Evolutionary conservation across 2,888 invertebrate species (phyloP).

Genomic region (Coenonympha arcania): DNA sequence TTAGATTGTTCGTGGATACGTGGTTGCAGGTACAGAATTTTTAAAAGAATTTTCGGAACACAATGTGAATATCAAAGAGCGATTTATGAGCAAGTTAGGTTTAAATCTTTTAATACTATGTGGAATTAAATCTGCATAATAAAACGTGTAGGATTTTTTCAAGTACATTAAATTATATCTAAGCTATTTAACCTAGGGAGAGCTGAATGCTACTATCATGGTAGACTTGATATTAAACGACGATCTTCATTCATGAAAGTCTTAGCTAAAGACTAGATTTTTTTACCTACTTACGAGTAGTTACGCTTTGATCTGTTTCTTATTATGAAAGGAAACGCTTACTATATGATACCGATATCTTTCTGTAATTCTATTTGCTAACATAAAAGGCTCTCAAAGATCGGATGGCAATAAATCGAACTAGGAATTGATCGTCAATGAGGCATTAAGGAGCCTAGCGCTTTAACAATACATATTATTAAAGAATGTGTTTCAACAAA

Average conservation of each 20-base stretch:
- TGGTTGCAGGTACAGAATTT: neutral
- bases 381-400: constrained; percentile 61
- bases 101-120: neutral
- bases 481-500: constrained; percentile 69
- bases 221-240: too few species aligned
- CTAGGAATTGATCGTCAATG: constrained; percentile 61
- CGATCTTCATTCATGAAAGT: too few species aligned
- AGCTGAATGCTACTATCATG: too few species aligned
- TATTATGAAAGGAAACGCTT: neutral
- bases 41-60: neutral
- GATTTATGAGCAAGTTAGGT: neutral
- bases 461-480: constrained; percentile 69
- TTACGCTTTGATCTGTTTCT: neutral
- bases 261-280: too few species aligned
- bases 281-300: neutral
- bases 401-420: constrained; percentile 65
- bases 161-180: too few species aligned
- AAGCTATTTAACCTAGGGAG: too few species aligned
- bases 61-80: neutral
- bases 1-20: constrained; percentile 6
- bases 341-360: neutral
- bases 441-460: constrained; percentile 62
- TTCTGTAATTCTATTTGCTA: constrained; percentile 48
- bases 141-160: too few species aligned
- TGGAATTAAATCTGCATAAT: too few species aligned